Percentiles rank a stretch among this genome's conserved stretches.
Conservation (phyloP, 1,140 invertebrate species). For the Rhizoglyphus robini region DNA sequence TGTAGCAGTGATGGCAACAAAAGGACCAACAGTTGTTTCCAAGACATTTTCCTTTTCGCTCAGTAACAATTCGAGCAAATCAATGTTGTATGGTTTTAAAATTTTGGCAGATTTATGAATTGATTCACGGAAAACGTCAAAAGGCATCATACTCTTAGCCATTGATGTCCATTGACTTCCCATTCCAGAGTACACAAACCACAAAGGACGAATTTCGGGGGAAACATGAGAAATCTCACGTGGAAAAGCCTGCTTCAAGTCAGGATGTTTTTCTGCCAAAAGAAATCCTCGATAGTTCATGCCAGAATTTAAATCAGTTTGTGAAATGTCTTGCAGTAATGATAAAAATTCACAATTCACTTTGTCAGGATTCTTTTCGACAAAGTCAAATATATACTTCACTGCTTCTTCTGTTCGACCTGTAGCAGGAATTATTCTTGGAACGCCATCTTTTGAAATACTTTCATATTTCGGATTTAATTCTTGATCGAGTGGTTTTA, state of each 20-base stretch:
- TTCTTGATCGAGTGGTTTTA: constrained; percentile 48
- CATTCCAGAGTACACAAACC: constrained; percentile 91
- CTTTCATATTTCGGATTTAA: constrained; percentile 25
- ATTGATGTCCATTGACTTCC: constrained; percentile 91
- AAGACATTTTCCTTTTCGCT: constrained; percentile 62
- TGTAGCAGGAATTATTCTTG: constrained; percentile 11
- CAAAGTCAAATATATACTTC: constrained; percentile 32
- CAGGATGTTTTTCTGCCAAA: constrained; percentile 6
- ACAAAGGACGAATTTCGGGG: constrained; percentile 55
- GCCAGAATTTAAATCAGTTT: constrained; percentile 9
- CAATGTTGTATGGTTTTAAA: constrained; percentile 58
- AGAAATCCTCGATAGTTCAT: constrained; percentile 22
- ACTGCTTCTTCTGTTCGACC: constrained; percentile 30
- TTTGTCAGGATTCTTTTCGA: constrained; percentile 31
- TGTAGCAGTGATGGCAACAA: constrained; percentile 75
- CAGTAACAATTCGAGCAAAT: constrained; percentile 61
- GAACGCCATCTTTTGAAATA: constrained; percentile 22
- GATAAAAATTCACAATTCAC: constrained; percentile 23
- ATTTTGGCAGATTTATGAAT: constrained; percentile 58
- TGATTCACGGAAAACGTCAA: constrained; percentile 60
- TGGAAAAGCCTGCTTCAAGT: not conserved
- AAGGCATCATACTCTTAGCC: constrained; percentile 62
- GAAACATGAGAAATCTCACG: constrained; percentile 1
- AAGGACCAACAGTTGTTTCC: constrained; percentile 62
- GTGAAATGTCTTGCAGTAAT: constrained; percentile 15